Percentiles rank a stretch among this genome's conserved stretches.
phyloP scores from a whole-genome alignment of 1,140 invertebrate genomes.

The Hyles euphorbiae region DNA sequence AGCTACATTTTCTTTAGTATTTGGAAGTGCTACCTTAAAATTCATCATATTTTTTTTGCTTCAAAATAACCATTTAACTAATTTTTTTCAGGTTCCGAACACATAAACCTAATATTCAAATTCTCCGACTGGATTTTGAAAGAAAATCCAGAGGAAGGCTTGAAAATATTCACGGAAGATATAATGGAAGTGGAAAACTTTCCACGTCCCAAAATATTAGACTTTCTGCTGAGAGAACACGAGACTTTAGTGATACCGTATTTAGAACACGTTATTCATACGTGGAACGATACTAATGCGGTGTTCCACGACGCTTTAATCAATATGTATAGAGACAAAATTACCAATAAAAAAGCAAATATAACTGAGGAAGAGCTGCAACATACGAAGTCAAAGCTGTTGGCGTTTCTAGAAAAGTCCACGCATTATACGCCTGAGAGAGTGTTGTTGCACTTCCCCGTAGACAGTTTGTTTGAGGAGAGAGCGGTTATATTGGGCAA shows the following conservation, averaged over 20 bases:
- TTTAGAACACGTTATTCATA: slow-evolving; percentile 94
- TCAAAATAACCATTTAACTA: not conserved
- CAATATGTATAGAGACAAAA: slow-evolving; percentile 84
- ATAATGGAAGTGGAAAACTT: slow-evolving; percentile 91
- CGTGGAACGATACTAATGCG: slow-evolving; percentile 91
- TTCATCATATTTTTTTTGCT: too few relatives aligned
- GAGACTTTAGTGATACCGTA: slow-evolving; percentile 92
- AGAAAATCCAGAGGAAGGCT: slow-evolving; percentile 90
- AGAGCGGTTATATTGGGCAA: slow-evolving; percentile 93
- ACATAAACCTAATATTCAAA: slow-evolving; percentile 94
- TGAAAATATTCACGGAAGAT: slow-evolving; percentile 97
- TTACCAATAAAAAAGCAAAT: slow-evolving; percentile 75
- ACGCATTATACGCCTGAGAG: slow-evolving; percentile 90
- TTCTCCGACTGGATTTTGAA: slow-evolving; percentile 96
- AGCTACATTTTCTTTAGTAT: too few relatives aligned
- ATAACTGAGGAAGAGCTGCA: slow-evolving; percentile 79
- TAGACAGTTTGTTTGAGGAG: slow-evolving; percentile 92
- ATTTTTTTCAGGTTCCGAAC: slow-evolving; percentile 79
- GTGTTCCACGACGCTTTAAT: slow-evolving; percentile 94
- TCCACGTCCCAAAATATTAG: slow-evolving; percentile 90
- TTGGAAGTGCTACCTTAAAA: too few relatives aligned
- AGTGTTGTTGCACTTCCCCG: slow-evolving; percentile 92
- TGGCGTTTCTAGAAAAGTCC: slow-evolving; percentile 91
- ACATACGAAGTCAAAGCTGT: slow-evolving; percentile 84
- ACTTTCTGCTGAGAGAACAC: slow-evolving; percentile 90